Base-by-base conservation (phyloP, 1,140 invertebrate genomes). In the Saccostrea echinata region DNA sequence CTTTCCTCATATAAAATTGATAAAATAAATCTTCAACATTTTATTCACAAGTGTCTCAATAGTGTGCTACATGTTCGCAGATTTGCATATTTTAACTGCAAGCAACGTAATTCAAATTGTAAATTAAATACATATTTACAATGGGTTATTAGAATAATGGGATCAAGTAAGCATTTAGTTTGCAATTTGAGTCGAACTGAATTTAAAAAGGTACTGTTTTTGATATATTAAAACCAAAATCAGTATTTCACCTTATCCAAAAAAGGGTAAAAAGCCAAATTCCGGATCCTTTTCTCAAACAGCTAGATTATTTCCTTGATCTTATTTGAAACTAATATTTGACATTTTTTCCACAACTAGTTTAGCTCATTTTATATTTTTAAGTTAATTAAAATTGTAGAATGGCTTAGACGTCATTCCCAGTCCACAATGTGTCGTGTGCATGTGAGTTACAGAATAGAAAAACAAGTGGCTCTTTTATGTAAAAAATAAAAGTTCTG, bases 41-140 rank as follows among this genome's bases (percentile, higher is more conserved):
- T 33, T 33, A 76, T 76, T 76, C 30, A 76, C 13, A 76, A 30
- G 68, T 27, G 27, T 12, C 30, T 76, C 13, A 43, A 43, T 43
- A 43, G 0, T 43, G 43, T 4, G 12, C 13, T 1, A 27, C 68
- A 76, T 76, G 27, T 33, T 76, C 24, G 27, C 24, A 30, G 27
- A 27, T 76, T 76, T 76, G 68, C 68, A 76, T 71, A 71, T 13
- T 76, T 76, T 33, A 30, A 18, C 24, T 76, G 68, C 24, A 76
- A 76, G 68, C 3, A 76, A 76, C 27, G 33, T 30, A 76, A 76
- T 76, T 76, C 16, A 76, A 33, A 16, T 76, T 27, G 68, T 76
- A 30, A 27, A 76, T 76, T 76, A 76, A 30, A 30, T 30, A 30
- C 13, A 35, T 33, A 33, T 30, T 76, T 33, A 30, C 27, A 76